Conservation (phyloP, 2,797 vertebrate species). For the Platyrinchus mystaceus region DNA sequence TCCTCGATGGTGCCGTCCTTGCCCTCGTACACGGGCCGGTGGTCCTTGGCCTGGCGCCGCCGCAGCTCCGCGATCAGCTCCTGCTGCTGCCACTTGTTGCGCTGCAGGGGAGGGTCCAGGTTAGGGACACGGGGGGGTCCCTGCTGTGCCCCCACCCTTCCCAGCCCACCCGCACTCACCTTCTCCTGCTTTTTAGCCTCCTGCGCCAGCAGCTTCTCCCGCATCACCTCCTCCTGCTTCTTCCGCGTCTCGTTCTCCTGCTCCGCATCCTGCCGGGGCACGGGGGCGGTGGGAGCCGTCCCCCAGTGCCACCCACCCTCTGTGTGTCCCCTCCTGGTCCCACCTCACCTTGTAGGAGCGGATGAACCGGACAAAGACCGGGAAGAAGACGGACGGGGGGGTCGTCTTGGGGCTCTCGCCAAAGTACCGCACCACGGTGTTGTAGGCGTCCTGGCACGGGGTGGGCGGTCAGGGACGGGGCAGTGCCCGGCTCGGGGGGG, state of each 20-base stretch:
- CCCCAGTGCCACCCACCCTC: background rate
- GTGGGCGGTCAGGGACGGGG: rapidly evolving
- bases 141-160: rapidly evolving
- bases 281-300: background rate
- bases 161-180: conserved; percentile 31
- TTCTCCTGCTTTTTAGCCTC: conserved; percentile 89
- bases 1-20: conserved; percentile 98
- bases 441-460: conserved; percentile 88
- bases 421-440: conserved; percentile 93
- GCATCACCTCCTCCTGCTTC: conserved; percentile 93
- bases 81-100: conserved; percentile 90
- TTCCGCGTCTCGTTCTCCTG: conserved; percentile 90
- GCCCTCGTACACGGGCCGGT: conserved; percentile 94
- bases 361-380: conserved; percentile 95
- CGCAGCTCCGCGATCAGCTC: conserved; percentile 94
- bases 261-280: conserved; percentile 84
- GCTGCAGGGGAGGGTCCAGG: conserved; percentile 19
- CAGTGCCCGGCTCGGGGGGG: background rate
- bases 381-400: conserved; percentile 96
- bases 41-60: conserved; percentile 92
- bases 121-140: background rate
- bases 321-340: rapidly evolving
- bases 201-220: conserved; percentile 93
- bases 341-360: conserved; percentile 92
- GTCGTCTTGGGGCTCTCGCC: conserved; percentile 96